phyloP scores from a whole-genome alignment of 1,140 invertebrate genomes.

The Euglossa dilemma region DNA sequence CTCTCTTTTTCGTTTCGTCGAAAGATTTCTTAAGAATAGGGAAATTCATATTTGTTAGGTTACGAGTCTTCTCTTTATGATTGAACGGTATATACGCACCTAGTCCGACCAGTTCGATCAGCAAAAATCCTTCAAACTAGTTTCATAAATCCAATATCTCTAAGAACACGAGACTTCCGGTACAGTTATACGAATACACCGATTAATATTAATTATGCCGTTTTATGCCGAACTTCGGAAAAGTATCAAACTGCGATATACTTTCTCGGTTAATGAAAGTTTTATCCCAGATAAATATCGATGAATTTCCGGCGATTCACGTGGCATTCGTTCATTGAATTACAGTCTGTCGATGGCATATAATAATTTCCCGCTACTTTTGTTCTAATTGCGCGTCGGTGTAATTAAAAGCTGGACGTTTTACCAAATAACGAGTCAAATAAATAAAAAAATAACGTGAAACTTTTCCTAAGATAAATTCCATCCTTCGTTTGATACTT shows the following conservation, averaged over 20 bases:
- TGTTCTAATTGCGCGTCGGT: no score
- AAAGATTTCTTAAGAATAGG: neutral
- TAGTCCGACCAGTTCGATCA: neutral
- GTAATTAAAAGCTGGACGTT: neutral
- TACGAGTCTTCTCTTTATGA: neutral
- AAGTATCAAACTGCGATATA: neutral
- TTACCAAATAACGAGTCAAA: no score
- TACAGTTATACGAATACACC: neutral
- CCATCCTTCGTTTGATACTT: no score
- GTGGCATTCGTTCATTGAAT: slow-evolving; percentile 1
- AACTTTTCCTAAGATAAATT: no score
- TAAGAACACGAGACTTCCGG: neutral
- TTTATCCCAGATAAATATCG: slow-evolving; percentile 4
- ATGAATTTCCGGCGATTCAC: neutral
- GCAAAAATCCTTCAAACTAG: neutral
- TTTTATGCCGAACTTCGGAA: neutral
- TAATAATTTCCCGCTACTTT: no score
- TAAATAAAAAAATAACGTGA: no score
- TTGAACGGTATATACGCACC: neutral
- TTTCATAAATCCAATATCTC: neutral
- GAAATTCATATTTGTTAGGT: neutral
- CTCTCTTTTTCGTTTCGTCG: no score
- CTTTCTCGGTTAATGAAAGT: neutral
- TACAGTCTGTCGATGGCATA: neutral
- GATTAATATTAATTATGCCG: neutral